Evolutionary conservation across 1,140 invertebrate genomes (phyloP).

Genomic region (Aphaenogaster floridana): DNA sequence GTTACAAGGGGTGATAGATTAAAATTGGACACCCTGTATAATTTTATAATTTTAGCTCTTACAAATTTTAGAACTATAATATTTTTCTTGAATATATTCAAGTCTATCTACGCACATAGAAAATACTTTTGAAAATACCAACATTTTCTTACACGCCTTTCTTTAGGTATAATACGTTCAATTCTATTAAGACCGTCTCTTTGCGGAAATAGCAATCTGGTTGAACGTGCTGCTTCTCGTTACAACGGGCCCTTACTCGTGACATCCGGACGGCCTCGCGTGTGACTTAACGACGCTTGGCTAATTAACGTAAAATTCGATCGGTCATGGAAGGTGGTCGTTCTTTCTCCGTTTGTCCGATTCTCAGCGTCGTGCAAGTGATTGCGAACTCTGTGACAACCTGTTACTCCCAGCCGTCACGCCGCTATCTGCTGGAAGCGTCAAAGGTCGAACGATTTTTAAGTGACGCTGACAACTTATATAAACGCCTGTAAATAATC

Average conservation of each 20-base stretch:
- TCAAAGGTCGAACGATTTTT: constrained; percentile 65
- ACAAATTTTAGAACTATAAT: not conserved
- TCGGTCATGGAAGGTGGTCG: constrained; percentile 78
- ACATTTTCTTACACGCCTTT: not conserved
- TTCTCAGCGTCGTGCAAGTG: not conserved
- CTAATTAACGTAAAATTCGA: constrained; percentile 85
- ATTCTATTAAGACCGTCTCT: constrained; percentile 25
- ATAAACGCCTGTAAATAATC: constrained; percentile 49
- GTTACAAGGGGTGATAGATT: no score
- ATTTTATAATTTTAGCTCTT: not conserved
- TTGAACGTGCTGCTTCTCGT: constrained; percentile 69
- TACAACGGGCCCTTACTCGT: constrained; percentile 67
- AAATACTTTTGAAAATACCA: not conserved
- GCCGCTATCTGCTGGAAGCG: constrained; percentile 40
- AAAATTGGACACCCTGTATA: no score
- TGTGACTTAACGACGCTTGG: constrained; percentile 81
- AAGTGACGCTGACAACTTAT: constrained; percentile 58
- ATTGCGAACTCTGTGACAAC: constrained; percentile 42
- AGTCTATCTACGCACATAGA: not conserved
- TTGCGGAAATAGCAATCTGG: constrained; percentile 22
- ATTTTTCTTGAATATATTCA: not conserved
- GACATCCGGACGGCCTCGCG: constrained; percentile 74
- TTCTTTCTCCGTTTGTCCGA: constrained; percentile 30
- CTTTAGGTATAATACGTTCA: not conserved
- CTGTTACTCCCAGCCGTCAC: constrained; percentile 66